These are phyloP conservation scores for Epinotia ramella DNA, from an alignment of 2,888 invertebrate genomes.

Conservation along the genomic window DNA sequence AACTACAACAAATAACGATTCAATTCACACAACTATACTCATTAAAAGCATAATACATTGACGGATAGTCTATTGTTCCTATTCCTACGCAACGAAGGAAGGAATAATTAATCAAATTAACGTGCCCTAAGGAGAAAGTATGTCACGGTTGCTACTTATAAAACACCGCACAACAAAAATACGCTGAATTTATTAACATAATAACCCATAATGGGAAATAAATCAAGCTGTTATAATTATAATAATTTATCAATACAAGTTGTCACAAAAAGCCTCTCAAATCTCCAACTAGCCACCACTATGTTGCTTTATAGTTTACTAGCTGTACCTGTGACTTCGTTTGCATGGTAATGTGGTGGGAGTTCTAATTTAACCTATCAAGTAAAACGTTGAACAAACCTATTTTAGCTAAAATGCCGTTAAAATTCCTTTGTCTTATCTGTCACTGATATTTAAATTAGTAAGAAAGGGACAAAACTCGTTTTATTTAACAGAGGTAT, in stretches of 20 bases:
- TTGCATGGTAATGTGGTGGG: too few relatives aligned
- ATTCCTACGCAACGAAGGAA: conserved; percentile 20
- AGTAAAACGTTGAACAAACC: too few relatives aligned
- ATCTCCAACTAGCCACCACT: neutral
- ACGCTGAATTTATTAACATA: conserved; percentile 13
- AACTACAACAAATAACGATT: conserved; percentile 11
- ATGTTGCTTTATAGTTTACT: neutral
- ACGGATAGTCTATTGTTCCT: conserved; percentile 37
- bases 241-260: conserved; percentile 25
- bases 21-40: conserved; percentile 14
- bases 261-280: neutral
- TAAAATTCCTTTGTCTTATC: too few relatives aligned
- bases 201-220: conserved; percentile 4
- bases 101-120: conserved; percentile 39
- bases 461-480: too few relatives aligned
- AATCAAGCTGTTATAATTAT: conserved; percentile 21
- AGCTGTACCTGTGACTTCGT: too few relatives aligned
- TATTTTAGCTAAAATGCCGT: too few relatives aligned
- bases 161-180: conserved; percentile 21
- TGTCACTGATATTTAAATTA: too few relatives aligned
- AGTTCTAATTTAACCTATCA: too few relatives aligned
- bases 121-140: conserved; percentile 41
- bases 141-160: conserved; percentile 37
- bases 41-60: conserved; percentile 18
- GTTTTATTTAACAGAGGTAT: too few relatives aligned